Evolutionary conservation across 2,888 invertebrate genomes (phyloP), one percentile per base, ranked within the genome.

Genomic region (Meandrusa payeni): DNA sequence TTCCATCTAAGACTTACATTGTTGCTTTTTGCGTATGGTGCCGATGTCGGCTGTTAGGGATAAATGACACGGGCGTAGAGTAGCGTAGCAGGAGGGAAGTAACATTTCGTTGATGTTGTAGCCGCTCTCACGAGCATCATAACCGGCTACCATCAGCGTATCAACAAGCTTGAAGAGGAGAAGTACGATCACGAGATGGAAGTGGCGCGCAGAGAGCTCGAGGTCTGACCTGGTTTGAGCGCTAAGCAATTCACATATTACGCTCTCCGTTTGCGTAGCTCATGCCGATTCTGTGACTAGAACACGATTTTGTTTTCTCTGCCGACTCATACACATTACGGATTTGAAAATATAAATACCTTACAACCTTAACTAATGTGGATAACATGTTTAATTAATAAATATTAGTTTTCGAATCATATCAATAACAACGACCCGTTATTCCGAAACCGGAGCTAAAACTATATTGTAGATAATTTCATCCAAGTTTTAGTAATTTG

Each of bases 121-220:
- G 92, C 90, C 66, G 89, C 83, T 87, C 89, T 92, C 77, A 92
- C 91, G 89, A 91, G 91, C 86, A 88, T 91, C 89, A 85, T 92
- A 78, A 91, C 89, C 89, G 91, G 91, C 76, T 95, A 96, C 90
- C 93, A 97, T 89, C 91, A 92, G 75, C 93, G 94, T 89, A 93
- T 96, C 88, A 88, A 78, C 79, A 89, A 90, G 71, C 91, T 97
- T 81, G 96, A 97, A 89, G 93, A 93, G 82, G 92, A 94, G 90
- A 98, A 98, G 92, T 98, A 96, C 92, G 99, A 99, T 92, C 93
- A 97, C 91, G 99, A 99, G 91, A 92, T 94, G 90, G 96, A 96
- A 90, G 97, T 98, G 89, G 93, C 95, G 89, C 94, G 93, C 90
- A 98, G 95, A 93, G 96, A 96, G 83, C 92, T 94, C 86, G 97